These are phyloP conservation scores for Calameuta filiformis DNA, from an alignment of 2,888 invertebrate species.

Conservation along the genomic window DNA sequence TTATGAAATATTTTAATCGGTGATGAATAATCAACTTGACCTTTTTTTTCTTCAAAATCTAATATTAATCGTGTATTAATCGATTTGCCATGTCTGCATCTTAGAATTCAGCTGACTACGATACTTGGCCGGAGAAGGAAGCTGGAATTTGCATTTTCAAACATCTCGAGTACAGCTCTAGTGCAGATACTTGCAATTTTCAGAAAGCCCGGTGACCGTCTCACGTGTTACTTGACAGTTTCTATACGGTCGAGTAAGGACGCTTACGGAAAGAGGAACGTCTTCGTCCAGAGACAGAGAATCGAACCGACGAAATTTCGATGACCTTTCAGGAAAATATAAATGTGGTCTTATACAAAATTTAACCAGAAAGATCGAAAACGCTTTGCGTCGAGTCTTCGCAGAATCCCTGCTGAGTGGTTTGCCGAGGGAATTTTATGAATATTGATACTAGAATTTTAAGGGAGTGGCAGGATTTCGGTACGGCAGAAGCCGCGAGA, in stretches of 20 bases:
- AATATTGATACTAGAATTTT: conserved; percentile 15
- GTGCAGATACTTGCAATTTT: conserved; percentile 1
- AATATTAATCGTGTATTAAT: background rate
- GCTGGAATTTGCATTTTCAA: conserved; percentile 7
- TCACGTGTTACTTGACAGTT: background rate
- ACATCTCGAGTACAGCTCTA: background rate
- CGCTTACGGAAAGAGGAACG: background rate
- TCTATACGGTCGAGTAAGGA: background rate
- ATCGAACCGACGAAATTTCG: background rate
- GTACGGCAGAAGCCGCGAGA: background rate
- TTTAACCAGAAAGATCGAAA: background rate
- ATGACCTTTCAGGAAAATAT: background rate
- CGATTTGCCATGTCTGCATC: background rate
- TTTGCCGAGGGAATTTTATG: conserved; percentile 11
- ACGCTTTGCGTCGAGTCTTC: background rate
- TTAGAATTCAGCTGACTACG: conserved; percentile 9
- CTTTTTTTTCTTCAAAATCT: background rate
- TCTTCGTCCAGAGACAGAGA: background rate
- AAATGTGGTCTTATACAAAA: background rate
- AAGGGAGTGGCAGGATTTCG: conserved; percentile 4
- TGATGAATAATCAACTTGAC: background rate
- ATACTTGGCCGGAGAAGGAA: background rate
- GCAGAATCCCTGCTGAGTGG: conserved; percentile 6
- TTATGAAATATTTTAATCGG: background rate
- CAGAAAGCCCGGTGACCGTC: background rate